Base-by-base conservation (phyloP, 2,113 vertebrate genomes). In the Zapornia atra region DNA sequence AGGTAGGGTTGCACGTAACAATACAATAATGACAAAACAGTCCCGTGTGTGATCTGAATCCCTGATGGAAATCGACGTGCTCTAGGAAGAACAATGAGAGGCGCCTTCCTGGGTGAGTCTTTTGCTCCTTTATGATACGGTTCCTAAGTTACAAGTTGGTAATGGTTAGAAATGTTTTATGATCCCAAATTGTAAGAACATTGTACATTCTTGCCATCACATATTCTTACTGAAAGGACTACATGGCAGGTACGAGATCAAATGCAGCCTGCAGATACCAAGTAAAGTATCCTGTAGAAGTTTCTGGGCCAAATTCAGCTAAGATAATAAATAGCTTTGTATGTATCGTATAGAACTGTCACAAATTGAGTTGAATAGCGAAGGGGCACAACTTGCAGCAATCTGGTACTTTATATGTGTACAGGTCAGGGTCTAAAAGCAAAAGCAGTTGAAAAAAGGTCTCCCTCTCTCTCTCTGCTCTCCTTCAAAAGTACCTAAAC, bases 21-120 rank as follows among this genome's bases (percentile, higher is more conserved):
- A 54, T 21, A 13, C 54, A 59, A 10, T 25, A 75, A 66, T 12
- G 31, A 42, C 24, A 92, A 84, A 15, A 36, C 56, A 60, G 56
- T 10, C 56, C 33, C 44, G 63, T 20, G 8, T 21, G 33, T 1
- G 3, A 29, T 38, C 26, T 3, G 17, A 64, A 78, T 51, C 29
- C 29, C 34, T 44, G 64, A 8, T 3, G 18, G 76, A 92, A 82
- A 63, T 9, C 3, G 0, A 11, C 10, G 1, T 33, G 48, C 60
- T 38, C 56, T 17, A 20, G 50, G 24, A 79, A 44, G 60, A 92
- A n/a, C 1, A 1, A 88, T 1, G 1, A 51, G 73, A 24, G 72
- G 68, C 60, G 29, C 12, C 50, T 51, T 83, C 24, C 53, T 56
- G 26, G 75, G 90, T 92, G 51, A 96, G 90, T 84, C 72, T 75